Base-by-base conservation (phyloP, 2,888 invertebrate genomes). In the Gandaritis pyraliata region DNA sequence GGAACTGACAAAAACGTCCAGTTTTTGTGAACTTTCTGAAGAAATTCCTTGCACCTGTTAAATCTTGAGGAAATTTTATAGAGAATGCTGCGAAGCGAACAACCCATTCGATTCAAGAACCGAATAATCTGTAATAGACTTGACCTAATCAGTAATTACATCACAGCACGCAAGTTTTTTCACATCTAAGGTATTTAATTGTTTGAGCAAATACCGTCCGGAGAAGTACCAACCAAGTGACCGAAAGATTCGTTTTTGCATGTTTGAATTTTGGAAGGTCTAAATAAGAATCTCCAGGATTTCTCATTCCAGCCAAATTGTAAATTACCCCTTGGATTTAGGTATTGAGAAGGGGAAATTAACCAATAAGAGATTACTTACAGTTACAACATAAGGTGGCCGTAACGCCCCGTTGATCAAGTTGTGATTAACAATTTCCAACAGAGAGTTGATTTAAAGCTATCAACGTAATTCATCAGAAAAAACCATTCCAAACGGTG, bases 1-100 rank as follows among this genome's bases (percentile, higher is more conserved):
- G 41, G 41, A 57, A 49, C 49, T 16, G 50, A 46, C 33, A 59
- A 59, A 57, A 59, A 54, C 47, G 3, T n/a, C 30, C 72, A 77
- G 23, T 78, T 80, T 78, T 78, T 72, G 74, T 66, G 48, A 58
- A 49, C 52, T 66, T 64, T 81, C 80, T 76, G 73, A 75, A 78
- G 70, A 78, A 64, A 72, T 65, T 65, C 58, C 43, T 36, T 41
- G 41, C 58, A 59, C 58, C 57, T 57, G 45, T 23, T 46, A 33
- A 53, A 33, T 29, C 46, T 54, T 16, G 23, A 16, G 10, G 43
- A 46, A 16, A n/a, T 38, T 50, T 49, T 39, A 38, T 39, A 29
- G 13, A 51, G 51, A 51, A 51, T 41, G 51, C 8, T 41, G 15
- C 51, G 51, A 36, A 49, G 10, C 47, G 23, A 52, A 39, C 41